These are phyloP conservation scores for Acanthopleura granulata DNA, from an alignment of 2,888 invertebrate genomes.

Conservation along the genomic window DNA sequence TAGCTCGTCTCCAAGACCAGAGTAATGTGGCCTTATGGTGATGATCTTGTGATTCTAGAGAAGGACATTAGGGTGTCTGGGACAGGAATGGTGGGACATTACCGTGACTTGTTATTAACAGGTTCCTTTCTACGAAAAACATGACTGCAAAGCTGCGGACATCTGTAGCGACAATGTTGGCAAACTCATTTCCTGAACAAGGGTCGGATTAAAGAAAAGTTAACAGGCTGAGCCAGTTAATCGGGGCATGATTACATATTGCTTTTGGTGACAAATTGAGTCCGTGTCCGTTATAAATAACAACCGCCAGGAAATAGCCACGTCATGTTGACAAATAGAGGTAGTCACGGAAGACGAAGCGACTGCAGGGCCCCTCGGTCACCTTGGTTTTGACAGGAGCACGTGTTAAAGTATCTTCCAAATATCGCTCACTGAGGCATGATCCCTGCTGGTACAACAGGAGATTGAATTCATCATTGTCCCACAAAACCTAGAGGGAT, in stretches of 20 bases:
- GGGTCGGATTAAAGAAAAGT: background rate
- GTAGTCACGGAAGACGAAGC: too few species aligned
- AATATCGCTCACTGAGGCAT: too few species aligned
- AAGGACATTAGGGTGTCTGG: too few species aligned
- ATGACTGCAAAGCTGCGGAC: background rate
- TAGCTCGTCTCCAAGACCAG: background rate
- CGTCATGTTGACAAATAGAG: background rate
- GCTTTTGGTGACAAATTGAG: constrained; percentile 10
- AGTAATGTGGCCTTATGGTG: background rate
- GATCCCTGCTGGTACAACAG: too few species aligned
- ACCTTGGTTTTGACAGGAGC: too few species aligned
- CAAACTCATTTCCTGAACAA: constrained; percentile 6
- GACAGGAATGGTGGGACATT: too few species aligned
- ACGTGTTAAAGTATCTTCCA: too few species aligned
- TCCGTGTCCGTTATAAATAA: background rate
- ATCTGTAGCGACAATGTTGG: background rate
- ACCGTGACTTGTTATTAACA: too few species aligned
- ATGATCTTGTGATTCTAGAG: background rate
- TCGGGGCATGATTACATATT: constrained; percentile 13
- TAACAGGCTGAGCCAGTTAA: constrained; percentile 8
- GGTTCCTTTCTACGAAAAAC: too few species aligned
- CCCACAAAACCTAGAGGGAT: too few species aligned
- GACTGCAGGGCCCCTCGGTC: too few species aligned
- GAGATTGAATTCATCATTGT: too few species aligned
- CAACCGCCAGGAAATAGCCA: background rate